Percentiles rank a stretch among this genome's conserved stretches.
Conservation (phyloP, 2,113 vertebrate genomes). For the Neogobius melanostomus region DNA sequence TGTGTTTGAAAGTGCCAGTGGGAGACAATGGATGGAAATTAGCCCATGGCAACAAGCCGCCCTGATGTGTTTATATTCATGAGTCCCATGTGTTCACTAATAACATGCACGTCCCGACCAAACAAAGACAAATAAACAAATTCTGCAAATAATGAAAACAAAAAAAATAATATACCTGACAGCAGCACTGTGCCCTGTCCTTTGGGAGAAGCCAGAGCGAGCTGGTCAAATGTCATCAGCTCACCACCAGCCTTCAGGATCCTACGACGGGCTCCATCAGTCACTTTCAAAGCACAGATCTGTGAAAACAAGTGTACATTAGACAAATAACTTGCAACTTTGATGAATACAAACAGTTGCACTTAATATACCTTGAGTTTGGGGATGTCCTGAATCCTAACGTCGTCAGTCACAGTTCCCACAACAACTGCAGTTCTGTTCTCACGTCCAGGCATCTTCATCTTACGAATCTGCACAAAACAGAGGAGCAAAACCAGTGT, state of each 20-base stretch:
- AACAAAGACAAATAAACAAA: neutral
- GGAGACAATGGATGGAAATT: too few species aligned
- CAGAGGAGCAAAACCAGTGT: neutral
- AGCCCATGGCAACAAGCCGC: too few species aligned
- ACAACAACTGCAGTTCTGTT: constrained; percentile 86
- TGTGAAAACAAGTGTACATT: constrained; percentile 32
- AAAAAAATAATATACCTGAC: constrained; percentile 76
- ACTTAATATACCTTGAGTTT: constrained; percentile 82
- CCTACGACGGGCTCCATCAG: constrained; percentile 81
- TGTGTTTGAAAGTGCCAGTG: too few species aligned
- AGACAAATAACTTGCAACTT: neutral
- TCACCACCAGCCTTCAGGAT: constrained; percentile 87
- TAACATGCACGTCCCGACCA: neutral
- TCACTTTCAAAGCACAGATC: constrained; percentile 86
- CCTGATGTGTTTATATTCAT: too few species aligned
- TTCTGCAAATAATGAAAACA: neutral
- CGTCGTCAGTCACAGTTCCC: constrained; percentile 88
- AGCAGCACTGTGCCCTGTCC: constrained; percentile 87
- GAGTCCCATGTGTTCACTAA: too few species aligned
- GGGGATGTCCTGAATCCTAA: constrained; percentile 87
- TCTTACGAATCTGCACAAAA: constrained; percentile 83
- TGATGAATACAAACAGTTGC: neutral
- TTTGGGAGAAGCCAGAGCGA: constrained; percentile 87
- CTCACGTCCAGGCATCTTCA: constrained; percentile 85
- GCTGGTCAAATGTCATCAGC: constrained; percentile 90